These are phyloP conservation scores for Pseudorhiza aurosa DNA, from an alignment of 30 jellyfish, hydroid and myxozoan genomes.

Conservation along the genomic window DNA sequence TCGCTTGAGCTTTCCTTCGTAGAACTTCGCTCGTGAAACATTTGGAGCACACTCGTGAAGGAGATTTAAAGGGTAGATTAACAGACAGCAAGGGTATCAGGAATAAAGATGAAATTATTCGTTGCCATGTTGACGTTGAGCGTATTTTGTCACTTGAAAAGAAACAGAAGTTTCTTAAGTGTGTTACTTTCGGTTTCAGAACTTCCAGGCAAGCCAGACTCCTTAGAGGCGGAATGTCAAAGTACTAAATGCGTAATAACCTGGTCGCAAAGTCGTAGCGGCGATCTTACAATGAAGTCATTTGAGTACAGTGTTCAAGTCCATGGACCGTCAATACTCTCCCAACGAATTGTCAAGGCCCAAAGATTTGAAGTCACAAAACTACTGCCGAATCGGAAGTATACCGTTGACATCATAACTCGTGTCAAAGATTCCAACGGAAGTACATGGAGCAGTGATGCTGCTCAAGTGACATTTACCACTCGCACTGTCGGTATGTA, in stretches of 20 bases:
- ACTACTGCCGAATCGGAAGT: slow-evolving; percentile 20
- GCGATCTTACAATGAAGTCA: slow-evolving; percentile 15
- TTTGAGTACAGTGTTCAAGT: slow-evolving; percentile 6
- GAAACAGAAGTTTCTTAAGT: not conserved
- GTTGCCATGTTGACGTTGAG: too few relatives aligned
- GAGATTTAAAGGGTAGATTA: too few relatives aligned
- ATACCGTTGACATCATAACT: slow-evolving; percentile 21
- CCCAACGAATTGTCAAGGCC: not conserved
- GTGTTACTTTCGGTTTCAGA: slow-evolving; percentile 5
- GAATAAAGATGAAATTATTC: too few relatives aligned
- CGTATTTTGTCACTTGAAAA: too few relatives aligned
- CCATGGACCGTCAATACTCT: not conserved
- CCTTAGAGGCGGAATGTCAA: slow-evolving; percentile 15
- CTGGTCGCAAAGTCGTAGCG: slow-evolving; percentile 32
- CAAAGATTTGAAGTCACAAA: not conserved
- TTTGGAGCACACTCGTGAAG: not conserved
- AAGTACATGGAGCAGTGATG: slow-evolving; percentile 3
- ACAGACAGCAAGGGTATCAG: too few relatives aligned
- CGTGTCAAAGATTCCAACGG: not conserved
- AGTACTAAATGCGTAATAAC: not conserved
- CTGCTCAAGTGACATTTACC: not conserved
- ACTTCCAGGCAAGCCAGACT: slow-evolving; percentile 39
- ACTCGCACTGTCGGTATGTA: too few relatives aligned
- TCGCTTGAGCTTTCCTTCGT: too few relatives aligned
- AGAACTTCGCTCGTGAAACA: not conserved